A percentile compares a stretch with the other conserved stretches of the same genome.
Conservation (phyloP, 1,140 invertebrate genomes). For the Xylocopa sonorina region DNA sequence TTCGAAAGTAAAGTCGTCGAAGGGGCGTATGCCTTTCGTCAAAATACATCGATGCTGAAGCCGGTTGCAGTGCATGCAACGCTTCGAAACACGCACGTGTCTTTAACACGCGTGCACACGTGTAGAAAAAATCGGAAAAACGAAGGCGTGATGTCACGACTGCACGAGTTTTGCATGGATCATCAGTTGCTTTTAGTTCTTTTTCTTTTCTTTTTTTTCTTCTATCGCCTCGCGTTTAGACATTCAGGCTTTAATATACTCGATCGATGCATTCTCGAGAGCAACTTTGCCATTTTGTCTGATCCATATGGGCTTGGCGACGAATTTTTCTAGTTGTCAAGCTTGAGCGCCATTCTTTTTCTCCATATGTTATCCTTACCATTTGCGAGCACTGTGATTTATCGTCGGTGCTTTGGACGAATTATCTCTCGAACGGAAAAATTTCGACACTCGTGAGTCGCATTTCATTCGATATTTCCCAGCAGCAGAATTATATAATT, state of each 20-base stretch:
- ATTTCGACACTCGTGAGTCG: neutral
- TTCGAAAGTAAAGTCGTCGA: conserved; percentile 58
- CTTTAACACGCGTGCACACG: neutral
- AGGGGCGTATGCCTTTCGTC: conserved; percentile 40
- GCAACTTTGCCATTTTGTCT: neutral
- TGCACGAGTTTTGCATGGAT: neutral
- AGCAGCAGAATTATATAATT: too few relatives aligned
- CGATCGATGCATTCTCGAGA: too few relatives aligned
- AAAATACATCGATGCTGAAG: conserved; percentile 28
- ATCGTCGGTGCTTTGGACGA: neutral
- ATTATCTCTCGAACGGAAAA: neutral
- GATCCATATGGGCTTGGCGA: neutral
- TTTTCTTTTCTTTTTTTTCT: neutral
- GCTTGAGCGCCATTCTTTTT: neutral
- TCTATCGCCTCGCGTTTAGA: too few relatives aligned
- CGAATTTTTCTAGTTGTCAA: too few relatives aligned
- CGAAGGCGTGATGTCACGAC: neutral
- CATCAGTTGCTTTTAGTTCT: too few relatives aligned
- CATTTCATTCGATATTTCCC: neutral
- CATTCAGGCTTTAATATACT: too few relatives aligned
- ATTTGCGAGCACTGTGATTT: neutral
- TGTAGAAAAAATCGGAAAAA: neutral
- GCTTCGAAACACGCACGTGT: neutral
- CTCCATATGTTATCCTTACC: conserved; percentile 13
- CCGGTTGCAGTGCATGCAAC: conserved; percentile 14